Evolutionary conservation across 2,888 invertebrate species (phyloP).

Genomic region (Drosophila borealis): DNA sequence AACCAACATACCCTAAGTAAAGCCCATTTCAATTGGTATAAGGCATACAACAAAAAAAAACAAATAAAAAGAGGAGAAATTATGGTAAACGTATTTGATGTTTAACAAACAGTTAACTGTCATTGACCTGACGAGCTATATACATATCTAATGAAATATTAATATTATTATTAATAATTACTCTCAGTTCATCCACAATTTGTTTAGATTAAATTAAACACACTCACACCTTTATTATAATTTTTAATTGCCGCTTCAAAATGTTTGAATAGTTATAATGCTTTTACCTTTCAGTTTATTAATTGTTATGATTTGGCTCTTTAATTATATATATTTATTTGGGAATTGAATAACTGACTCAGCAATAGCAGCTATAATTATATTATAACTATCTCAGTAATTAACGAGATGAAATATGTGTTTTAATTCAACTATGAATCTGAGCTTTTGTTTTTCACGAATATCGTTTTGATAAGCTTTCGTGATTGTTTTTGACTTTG

Average conservation of each 20-base stretch:
- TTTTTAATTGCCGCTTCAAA: conserved; percentile 24
- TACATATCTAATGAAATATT: no score
- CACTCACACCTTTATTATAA: conserved; percentile 8
- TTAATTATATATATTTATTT: not conserved
- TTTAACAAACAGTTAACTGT: not conserved
- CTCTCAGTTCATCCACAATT: not conserved
- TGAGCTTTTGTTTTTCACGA: not conserved
- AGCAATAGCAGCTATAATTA: not conserved
- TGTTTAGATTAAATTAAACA: conserved; percentile 10
- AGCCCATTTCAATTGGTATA: no score
- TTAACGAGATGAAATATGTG: not conserved
- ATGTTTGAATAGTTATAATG: not conserved
- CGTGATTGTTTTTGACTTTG: not conserved
- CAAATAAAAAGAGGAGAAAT: no score
- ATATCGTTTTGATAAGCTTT: conserved; percentile 18
- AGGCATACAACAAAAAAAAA: no score
- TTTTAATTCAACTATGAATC: not conserved
- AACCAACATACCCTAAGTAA: no score
- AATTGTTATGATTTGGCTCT: not conserved
- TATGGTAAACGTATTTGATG: no score
- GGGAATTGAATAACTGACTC: not conserved
- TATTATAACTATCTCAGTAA: not conserved
- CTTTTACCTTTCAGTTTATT: not conserved
- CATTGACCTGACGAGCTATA: no score
- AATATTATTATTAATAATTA: not conserved